Base-by-base conservation (phyloP, 1,140 invertebrate species). In the Zaprionus davidi region DNA sequence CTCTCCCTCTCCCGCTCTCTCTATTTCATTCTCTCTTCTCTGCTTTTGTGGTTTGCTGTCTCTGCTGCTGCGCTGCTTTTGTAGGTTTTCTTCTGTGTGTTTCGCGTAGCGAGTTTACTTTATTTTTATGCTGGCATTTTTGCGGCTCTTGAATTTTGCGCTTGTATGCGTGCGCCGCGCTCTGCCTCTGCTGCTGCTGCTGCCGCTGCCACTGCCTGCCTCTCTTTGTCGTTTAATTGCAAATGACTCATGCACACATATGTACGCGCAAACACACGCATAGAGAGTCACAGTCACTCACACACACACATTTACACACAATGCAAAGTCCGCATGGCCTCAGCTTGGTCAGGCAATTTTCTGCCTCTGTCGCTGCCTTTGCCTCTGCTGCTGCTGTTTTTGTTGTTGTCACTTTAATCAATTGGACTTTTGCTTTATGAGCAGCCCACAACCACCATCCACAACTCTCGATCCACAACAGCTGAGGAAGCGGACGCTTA, bases 91-190 rank as follows among this genome's bases (percentile, higher is more conserved):
- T 80, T 70, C 63, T 38, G 41, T 17, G 34, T 72, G 57, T 79
- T 64, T 57, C 31, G 9, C 31, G 9, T 34, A 34, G 31, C 31
- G 31, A 34, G 31, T 78, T 77, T 84, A 74, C 81, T 87, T 88
- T 87, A 87, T 87, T 87, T 87, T 90, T 87, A 87, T 87, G 84
- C 84, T 87, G 84, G 81, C 81, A 88, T 87, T 87, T 87, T 87
- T 87, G 83, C 83, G 77, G 79, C 84, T 83, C 84, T 87, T 87
- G 73, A 82, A 87, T 80, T 65, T 44, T 68, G 55, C 58, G 34
- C 58, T 9, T 64, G 53, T 44, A 36, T 46, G 34, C 71, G 57
- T 63, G 59, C 38, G 44, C 46, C 34, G 44, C 53, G 63, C 58
- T 53, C 68, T 63, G 82, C 70, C 79, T 64, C 55, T 71, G 46